Conservation (phyloP, 1,140 invertebrate genomes). For the Drosophila sulfurigaster region DNA sequence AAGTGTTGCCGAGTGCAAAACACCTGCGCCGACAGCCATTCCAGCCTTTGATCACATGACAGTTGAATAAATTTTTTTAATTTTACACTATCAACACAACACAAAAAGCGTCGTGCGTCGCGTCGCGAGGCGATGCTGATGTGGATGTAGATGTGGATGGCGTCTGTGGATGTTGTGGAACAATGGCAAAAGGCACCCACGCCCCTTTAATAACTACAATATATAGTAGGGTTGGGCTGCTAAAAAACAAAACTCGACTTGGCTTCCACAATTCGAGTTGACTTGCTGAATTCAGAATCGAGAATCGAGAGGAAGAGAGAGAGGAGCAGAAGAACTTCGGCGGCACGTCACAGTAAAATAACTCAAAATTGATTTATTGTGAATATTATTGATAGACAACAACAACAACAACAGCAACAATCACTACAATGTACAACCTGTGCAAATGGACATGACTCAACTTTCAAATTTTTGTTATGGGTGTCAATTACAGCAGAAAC, state of each 20-base stretch:
- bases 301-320: constrained; percentile 15
- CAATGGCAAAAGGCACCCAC: constrained; percentile 21
- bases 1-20: constrained; percentile 81
- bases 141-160: not conserved
- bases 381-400: constrained; percentile 73
- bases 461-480: constrained; percentile 81
- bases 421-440: constrained; percentile 17
- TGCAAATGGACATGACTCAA: constrained; percentile 67
- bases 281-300: constrained; percentile 62
- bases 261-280: constrained; percentile 28
- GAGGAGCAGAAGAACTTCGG: constrained; percentile 1
- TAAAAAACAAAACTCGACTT: not conserved
- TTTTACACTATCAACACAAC: constrained; percentile 61
- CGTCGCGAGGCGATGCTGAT: not conserved
- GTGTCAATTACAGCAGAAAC: constrained; percentile 78
- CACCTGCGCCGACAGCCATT: constrained; percentile 77
- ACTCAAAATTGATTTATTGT: constrained; percentile 82
- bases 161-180: constrained; percentile 23
- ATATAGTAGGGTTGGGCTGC: constrained; percentile 9
- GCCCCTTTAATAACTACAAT: constrained; percentile 8
- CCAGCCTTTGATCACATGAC: constrained; percentile 77
- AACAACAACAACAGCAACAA: constrained; percentile 42
- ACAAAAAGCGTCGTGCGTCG: no score
- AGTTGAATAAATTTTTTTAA: constrained; percentile 81
- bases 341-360: constrained; percentile 74